Percentiles rank a stretch among this genome's conserved stretches.
Conservation (phyloP, 1,140 invertebrate species). For the Neodiprion virginianus region DNA sequence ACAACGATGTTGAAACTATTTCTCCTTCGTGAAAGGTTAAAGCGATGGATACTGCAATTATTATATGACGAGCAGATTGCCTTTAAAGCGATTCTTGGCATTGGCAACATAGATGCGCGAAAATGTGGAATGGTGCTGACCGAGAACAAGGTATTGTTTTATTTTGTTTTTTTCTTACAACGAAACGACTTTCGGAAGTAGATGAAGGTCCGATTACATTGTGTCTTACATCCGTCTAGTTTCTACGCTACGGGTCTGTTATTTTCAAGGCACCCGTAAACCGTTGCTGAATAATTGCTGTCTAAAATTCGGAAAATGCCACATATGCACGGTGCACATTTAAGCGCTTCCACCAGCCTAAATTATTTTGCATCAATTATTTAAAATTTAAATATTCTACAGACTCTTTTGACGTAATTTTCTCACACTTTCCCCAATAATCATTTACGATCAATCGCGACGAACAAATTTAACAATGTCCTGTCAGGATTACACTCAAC, state of each 20-base stretch:
- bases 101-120: not conserved
- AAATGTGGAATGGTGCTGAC: not conserved
- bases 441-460: too few species aligned
- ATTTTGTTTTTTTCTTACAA: not conserved
- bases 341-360: too few species aligned
- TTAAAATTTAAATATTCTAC: too few species aligned
- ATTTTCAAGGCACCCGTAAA: not conserved
- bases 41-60: not conserved
- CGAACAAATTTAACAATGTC: too few species aligned
- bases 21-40: slow-evolving; percentile 1
- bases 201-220: slow-evolving; percentile 3
- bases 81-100: not conserved
- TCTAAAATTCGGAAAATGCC: not conserved
- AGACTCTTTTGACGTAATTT: too few species aligned
- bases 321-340: too few species aligned
- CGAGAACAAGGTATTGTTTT: not conserved
- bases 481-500: too few species aligned
- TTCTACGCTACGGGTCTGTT: not conserved
- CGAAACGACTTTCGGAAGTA: not conserved
- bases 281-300: not conserved
- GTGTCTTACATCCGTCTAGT: not conserved
- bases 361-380: too few species aligned
- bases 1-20: not conserved
- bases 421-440: too few species aligned
- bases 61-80: not conserved